Percentiles rank a stretch among this genome's conserved stretches.
phyloP scores from a whole-genome alignment of 1,140 invertebrate species.

The Lepidurus packardi region DNA sequence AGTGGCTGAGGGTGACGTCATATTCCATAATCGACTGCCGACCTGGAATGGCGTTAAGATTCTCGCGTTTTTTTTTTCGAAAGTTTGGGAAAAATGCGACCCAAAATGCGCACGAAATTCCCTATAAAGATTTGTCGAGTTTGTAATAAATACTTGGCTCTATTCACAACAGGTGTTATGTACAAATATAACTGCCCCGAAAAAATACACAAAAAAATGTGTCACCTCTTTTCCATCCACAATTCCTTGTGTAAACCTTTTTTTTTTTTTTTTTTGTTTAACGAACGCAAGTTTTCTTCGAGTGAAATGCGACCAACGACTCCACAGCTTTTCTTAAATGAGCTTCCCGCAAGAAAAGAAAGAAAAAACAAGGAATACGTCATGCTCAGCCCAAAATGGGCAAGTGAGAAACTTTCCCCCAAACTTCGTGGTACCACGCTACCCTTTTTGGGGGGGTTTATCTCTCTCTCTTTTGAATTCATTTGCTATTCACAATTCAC shows the following conservation, averaged over 20 bases:
- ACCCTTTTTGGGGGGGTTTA: neutral
- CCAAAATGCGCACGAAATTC: neutral
- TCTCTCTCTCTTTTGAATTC: neutral
- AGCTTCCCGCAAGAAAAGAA: neutral
- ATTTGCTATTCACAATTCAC: neutral
- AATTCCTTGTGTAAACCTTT: neutral
- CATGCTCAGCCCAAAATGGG: constrained; percentile 9
- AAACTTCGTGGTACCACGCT: neutral
- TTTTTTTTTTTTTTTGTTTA: neutral
- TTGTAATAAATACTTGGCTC: constrained; percentile 19
- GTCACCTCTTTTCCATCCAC: no score
- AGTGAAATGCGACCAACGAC: neutral
- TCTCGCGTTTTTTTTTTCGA: neutral
- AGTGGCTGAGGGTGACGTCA: neutral
- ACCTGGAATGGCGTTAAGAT: neutral
- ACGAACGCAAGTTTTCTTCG: neutral
- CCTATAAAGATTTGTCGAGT: neutral
- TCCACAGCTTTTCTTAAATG: neutral
- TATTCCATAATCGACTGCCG: neutral
- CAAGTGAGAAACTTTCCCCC: constrained; percentile 18
- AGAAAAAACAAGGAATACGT: neutral
- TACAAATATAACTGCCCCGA: constrained; percentile 1
- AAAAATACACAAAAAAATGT: no score
- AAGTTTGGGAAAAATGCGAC: neutral
- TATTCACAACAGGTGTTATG: constrained; percentile 22